Base-by-base conservation (phyloP, 92 coral and sea anemone genomes). In the Actinostola sp. region DNA sequence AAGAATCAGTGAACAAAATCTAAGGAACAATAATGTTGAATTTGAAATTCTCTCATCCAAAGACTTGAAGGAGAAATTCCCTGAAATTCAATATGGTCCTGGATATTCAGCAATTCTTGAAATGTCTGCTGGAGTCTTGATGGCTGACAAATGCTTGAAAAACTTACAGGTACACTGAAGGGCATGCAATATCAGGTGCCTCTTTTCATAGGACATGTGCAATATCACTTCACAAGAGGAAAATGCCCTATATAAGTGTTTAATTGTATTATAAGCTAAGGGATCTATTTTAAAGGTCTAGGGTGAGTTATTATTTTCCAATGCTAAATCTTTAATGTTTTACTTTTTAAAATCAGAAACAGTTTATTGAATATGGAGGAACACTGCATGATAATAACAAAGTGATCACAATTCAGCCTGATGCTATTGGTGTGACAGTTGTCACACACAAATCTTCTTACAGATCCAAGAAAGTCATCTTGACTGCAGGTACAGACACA, bases 301-400 rank as follows among this genome's bases (percentile, higher is more conserved):
- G n/a, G n/a, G n/a, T n/a, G n/a, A n/a, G n/a, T n/a, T n/a, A n/a
- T n/a, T n/a, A n/a, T n/a, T n/a, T n/a, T n/a, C n/a, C n/a, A n/a
- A n/a, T 36, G 4, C 6, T 36, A 0, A 24, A 53, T 53, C 30
- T 19, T 53, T 3, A 19, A 29, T 34, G 29, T 17, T 25, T 42
- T n/a, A 14, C 5, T 24, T 52, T 3, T 36, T n/a, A 8, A 14
- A 30, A 67, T 6, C 51, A 93, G 98, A 74, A 75, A 29, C 98
- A 90, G 73, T 93, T 93, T 79, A 64, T 88, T 20, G 81, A 82
- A 25, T 75, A 45, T 84, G 97, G 98, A 21, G 98, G 98, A 39
- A 71, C 76, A 16, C 66, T 93, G 23, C 73, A 41, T 30, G 98
- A 93, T 78, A 79, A 82, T 0, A 89, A 87, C 39, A 64, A 69